Evolutionary conservation across 2,888 invertebrate species (phyloP).

Genomic region (Lamellibrachia satsuma): DNA sequence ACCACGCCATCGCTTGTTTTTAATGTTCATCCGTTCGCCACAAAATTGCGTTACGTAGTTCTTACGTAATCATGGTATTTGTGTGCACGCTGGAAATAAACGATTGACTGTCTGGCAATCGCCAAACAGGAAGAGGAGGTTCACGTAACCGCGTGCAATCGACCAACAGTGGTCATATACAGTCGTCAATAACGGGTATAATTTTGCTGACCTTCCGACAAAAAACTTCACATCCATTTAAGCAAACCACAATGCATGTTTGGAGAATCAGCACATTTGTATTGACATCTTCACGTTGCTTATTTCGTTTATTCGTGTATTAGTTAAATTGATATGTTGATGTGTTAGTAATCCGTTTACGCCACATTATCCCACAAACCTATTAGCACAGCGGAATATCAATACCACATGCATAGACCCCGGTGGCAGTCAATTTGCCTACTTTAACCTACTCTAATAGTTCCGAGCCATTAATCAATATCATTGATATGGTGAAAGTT

Average conservation of each 20-base stretch:
- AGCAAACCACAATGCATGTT: not conserved
- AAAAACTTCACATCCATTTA: not conserved
- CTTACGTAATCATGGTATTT: not conserved
- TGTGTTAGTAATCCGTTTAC: not conserved
- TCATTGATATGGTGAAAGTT: not conserved
- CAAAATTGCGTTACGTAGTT: not conserved
- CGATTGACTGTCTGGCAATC: conserved; percentile 8
- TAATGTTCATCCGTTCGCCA: too few species aligned
- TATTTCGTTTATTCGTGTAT: not conserved
- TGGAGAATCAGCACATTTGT: not conserved
- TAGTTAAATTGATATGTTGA: not conserved
- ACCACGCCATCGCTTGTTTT: too few species aligned
- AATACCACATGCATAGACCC: not conserved
- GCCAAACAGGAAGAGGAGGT: not conserved
- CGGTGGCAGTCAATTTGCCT: not conserved
- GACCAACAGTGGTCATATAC: not conserved
- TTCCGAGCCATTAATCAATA: not conserved
- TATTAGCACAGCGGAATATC: not conserved
- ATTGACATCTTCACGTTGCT: not conserved
- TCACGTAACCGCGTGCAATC: not conserved
- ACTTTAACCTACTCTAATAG: not conserved
- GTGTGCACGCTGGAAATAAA: not conserved
- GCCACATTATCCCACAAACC: not conserved
- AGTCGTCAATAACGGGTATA: not conserved
- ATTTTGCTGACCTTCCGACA: not conserved